These are phyloP conservation scores for Drosophila prosaltans DNA, from an alignment of 1,140 invertebrate species.

Conservation along the genomic window DNA sequence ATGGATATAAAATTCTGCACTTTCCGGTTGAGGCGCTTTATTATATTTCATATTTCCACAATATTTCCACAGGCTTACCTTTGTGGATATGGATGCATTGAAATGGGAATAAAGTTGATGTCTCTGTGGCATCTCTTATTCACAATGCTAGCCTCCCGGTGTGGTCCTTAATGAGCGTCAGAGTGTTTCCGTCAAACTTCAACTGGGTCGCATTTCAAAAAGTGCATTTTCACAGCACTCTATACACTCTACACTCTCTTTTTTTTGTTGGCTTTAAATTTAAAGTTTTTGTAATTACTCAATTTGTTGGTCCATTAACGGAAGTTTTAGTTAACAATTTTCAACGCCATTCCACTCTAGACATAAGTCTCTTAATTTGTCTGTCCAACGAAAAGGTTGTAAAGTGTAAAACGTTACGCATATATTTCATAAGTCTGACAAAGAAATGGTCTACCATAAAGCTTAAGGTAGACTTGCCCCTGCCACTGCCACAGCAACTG, in stretches of 20 bases:
- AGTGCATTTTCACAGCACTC: constrained; percentile 46
- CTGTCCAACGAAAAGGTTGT: constrained; percentile 29
- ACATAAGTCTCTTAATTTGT: constrained; percentile 32
- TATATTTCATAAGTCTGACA: constrained; percentile 38
- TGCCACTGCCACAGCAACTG: neutral
- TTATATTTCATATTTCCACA: constrained; percentile 45
- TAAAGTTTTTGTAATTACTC: constrained; percentile 64
- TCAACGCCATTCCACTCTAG: constrained; percentile 19
- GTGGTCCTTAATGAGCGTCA: constrained; percentile 70
- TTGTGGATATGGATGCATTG: constrained; percentile 28
- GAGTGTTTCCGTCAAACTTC: constrained; percentile 39
- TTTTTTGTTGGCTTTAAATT: constrained; percentile 23
- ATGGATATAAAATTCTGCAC: constrained; percentile 72
- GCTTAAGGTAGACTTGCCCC: constrained; percentile 12
- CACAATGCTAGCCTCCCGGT: constrained; percentile 20
- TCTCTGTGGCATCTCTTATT: neutral
- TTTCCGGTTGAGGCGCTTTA: constrained; percentile 69
- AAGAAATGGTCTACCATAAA: constrained; percentile 43
- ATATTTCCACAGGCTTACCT: constrained; percentile 43
- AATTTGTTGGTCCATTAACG: constrained; percentile 68
- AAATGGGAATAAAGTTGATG: constrained; percentile 31
- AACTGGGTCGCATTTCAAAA: constrained; percentile 48
- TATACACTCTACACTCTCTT: neutral
- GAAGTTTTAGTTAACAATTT: constrained; percentile 27
- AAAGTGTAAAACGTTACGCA: constrained; percentile 46